Conservation (phyloP, 2,113 vertebrate genomes). For the Rallus limicola region DNA sequence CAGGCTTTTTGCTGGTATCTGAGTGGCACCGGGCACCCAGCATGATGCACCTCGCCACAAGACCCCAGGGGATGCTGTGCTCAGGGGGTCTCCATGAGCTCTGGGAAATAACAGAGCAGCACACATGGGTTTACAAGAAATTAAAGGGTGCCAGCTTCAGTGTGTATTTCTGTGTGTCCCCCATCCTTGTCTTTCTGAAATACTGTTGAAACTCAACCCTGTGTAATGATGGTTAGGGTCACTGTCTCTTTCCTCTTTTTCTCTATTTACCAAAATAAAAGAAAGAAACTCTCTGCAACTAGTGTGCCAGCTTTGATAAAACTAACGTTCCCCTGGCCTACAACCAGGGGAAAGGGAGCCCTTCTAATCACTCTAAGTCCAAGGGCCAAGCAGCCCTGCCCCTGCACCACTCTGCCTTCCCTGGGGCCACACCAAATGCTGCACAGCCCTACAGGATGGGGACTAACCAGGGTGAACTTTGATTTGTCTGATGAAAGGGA, state of each 20-base stretch:
- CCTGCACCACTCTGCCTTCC: not conserved
- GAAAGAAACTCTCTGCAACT: not conserved
- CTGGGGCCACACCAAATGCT: not conserved
- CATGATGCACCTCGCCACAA: not conserved
- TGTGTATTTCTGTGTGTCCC: not conserved
- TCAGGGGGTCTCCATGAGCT: rapidly evolving
- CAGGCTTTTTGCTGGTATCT: not conserved
- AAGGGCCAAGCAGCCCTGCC: not conserved
- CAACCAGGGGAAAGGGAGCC: not conserved
- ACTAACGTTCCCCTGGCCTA: not conserved
- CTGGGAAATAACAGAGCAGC: not conserved
- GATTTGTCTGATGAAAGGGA: not conserved
- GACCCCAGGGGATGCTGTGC: not conserved
- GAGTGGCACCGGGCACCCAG: not conserved
- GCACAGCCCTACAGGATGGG: rapidly evolving
- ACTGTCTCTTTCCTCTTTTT: not conserved
- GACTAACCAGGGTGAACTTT: not conserved
- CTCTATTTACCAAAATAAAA: not conserved
- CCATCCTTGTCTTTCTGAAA: slow-evolving; percentile 20
- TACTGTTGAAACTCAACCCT: not conserved
- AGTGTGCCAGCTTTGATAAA: not conserved
- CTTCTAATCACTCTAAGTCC: rapidly evolving
- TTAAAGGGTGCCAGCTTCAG: not conserved
- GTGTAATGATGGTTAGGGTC: not conserved
- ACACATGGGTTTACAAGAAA: no score